Evolutionary conservation across 2,888 invertebrate species (phyloP).

Genomic region (Cantharis rufa): DNA sequence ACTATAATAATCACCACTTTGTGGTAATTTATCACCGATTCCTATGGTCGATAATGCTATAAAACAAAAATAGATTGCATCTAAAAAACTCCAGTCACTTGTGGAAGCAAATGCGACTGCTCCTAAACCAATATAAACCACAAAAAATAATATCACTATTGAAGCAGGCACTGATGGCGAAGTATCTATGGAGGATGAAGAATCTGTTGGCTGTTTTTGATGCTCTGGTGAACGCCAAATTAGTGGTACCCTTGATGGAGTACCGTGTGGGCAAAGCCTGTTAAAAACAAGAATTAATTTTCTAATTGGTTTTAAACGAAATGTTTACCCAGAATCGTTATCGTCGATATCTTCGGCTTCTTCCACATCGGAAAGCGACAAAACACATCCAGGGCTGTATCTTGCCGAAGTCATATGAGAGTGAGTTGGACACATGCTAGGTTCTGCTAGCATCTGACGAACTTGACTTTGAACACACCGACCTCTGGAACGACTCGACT

Average conservation of each 20-base stretch:
- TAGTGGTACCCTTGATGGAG: conserved; percentile 74
- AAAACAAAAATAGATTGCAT: conserved; percentile 84
- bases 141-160: conserved; percentile 68
- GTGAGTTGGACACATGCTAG: conserved; percentile 55
- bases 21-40: conserved; percentile 76
- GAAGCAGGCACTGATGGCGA: conserved; percentile 64
- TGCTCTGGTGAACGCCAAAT: conserved; percentile 63
- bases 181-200: conserved; percentile 49
- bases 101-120: conserved; percentile 79
- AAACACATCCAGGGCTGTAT: conserved; percentile 42
- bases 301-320: not conserved
- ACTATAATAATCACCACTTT: conserved; percentile 54
- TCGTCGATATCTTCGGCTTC: conserved; percentile 67
- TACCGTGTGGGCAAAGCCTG: conserved; percentile 66
- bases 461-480: conserved; percentile 49
- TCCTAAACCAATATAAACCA: conserved; percentile 75
- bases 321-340: conserved; percentile 55
- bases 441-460: conserved; percentile 56
- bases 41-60: conserved; percentile 68
- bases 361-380: conserved; percentile 57
- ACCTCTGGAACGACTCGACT: conserved; percentile 50
- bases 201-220: conserved; percentile 37
- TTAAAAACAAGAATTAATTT: not conserved
- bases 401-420: conserved; percentile 46
- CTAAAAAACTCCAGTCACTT: conserved; percentile 80